These are phyloP conservation scores for Pseudotriccus pelzelni DNA, from an alignment of 2,797 vertebrate genomes.

Conservation along the genomic window DNA sequence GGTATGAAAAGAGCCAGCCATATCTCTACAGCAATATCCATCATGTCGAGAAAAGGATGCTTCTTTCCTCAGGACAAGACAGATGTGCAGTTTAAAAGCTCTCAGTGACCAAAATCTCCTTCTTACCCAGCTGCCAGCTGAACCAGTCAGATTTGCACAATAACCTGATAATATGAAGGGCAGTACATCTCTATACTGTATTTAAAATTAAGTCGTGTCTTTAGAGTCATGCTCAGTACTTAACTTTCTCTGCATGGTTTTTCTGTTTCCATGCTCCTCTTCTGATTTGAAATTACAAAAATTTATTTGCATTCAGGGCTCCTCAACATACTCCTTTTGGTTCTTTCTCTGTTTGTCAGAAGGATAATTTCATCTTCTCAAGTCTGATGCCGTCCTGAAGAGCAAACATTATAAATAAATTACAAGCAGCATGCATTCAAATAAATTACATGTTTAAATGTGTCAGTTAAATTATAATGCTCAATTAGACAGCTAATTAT, in stretches of 20 bases:
- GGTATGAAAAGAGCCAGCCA: background rate
- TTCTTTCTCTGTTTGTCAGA: background rate
- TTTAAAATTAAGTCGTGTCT: background rate
- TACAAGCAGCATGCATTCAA: background rate
- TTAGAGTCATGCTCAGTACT: background rate
- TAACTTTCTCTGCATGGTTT: background rate
- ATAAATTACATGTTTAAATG: slow-evolving; percentile 66
- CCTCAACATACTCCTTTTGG: background rate
- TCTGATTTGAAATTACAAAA: background rate
- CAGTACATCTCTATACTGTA: background rate
- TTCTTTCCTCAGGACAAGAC: background rate
- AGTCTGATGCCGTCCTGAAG: background rate
- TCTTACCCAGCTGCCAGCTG: background rate
- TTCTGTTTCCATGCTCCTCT: background rate
- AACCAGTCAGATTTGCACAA: background rate
- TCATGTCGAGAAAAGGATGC: rapidly evolving
- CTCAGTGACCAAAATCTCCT: background rate
- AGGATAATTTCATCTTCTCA: background rate
- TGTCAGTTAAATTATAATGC: slow-evolving; percentile 51
- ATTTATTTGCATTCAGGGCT: background rate
- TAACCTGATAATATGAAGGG: background rate
- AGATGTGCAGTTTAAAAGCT: background rate
- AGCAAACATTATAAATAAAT: slow-evolving; percentile 15
- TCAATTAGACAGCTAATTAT: slow-evolving; percentile 72
- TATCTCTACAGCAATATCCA: background rate